Evolutionary conservation across 2,888 invertebrate genomes (phyloP).

Genomic region (Cantharis rustica): DNA sequence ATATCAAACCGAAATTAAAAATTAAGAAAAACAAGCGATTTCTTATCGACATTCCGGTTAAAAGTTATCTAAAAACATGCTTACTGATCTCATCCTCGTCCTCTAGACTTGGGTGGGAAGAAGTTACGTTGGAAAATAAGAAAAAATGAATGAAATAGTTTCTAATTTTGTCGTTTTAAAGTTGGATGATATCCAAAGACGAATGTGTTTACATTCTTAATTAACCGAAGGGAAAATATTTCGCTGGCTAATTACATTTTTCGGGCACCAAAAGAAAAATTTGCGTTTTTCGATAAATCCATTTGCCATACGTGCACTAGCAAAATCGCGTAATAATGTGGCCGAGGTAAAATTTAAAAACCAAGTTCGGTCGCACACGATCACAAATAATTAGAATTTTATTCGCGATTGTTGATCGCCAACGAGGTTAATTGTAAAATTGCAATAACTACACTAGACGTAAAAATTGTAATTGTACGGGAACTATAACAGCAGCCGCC

Average conservation of each 20-base stretch:
- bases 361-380: background rate
- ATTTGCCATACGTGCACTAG: conserved; percentile 14
- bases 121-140: conserved; percentile 16
- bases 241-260: background rate
- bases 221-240: background rate
- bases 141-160: conserved; percentile 22
- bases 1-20: background rate
- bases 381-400: conserved; percentile 8
- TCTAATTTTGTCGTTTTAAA: conserved; percentile 24
- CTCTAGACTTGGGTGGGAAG: conserved; percentile 7
- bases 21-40: background rate
- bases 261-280: background rate
- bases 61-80: background rate
- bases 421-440: conserved; percentile 50
- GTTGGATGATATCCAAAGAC: conserved; percentile 26
- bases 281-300: background rate
- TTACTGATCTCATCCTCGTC: background rate
- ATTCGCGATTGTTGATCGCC: conserved; percentile 19
- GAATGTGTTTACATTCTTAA: background rate
- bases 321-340: conserved; percentile 7
- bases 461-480: conserved; percentile 54
- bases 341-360: background rate
- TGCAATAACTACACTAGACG: conserved; percentile 46
- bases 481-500: conserved; percentile 45
- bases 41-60: background rate